These are phyloP conservation scores for Chrysolina americana DNA, from an alignment of 2,888 invertebrate genomes.

Conservation along the genomic window DNA sequence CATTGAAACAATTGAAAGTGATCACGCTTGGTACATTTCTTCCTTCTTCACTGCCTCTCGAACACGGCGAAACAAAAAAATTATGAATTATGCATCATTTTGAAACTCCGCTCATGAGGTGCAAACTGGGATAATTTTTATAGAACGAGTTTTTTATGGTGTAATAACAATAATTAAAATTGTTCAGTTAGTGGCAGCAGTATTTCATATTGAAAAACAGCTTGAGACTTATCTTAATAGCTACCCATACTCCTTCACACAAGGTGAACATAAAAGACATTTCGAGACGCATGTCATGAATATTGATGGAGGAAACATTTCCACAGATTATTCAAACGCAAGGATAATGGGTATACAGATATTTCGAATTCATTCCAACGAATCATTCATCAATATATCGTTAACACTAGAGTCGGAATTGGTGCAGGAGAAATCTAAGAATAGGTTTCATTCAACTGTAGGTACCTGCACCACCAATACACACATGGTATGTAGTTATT, in stretches of 20 bases:
- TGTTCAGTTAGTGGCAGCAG: conserved; percentile 27
- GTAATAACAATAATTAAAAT: conserved; percentile 32
- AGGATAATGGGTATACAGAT: background rate
- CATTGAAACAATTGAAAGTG: background rate
- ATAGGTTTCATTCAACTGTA: too few species aligned
- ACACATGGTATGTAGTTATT: too few species aligned
- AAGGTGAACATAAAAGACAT: conserved; percentile 28
- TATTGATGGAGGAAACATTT: conserved; percentile 19
- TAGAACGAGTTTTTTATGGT: conserved; percentile 24
- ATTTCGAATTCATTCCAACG: background rate
- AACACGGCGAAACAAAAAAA: conserved; percentile 11
- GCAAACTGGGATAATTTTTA: conserved; percentile 33
- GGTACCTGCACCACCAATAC: too few species aligned
- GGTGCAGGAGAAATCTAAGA: too few species aligned
- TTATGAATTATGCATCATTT: conserved; percentile 30
- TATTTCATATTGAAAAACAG: conserved; percentile 27
- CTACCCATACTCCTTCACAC: conserved; percentile 21
- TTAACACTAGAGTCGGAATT: too few species aligned
- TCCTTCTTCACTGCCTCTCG: background rate
- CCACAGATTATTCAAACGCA: conserved; percentile 3
- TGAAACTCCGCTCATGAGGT: conserved; percentile 27
- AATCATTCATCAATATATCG: background rate
- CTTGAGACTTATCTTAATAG: conserved; percentile 19
- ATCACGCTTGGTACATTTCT: background rate
- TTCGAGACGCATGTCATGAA: conserved; percentile 13